Evolutionary conservation across 1,140 invertebrate species (phyloP), one percentile per base, ranked within the genome.

Genomic region (Mycetomoellerius zeteki): DNA sequence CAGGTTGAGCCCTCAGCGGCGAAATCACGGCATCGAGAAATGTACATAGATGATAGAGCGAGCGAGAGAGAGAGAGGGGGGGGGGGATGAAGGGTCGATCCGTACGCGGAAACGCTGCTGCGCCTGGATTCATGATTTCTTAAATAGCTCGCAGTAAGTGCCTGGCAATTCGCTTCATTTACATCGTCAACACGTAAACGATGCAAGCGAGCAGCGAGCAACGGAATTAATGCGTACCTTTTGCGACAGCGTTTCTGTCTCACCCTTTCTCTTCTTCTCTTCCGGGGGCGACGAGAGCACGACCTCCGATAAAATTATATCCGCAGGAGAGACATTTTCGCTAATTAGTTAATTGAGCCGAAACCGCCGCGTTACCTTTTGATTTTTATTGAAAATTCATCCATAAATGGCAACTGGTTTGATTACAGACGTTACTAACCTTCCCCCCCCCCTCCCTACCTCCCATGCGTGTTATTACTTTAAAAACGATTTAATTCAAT

Each of bases 401-500:
- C 54, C 27, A 37, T 21, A 72, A 82, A 75, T 58, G 30, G 67
- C 54, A 33, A 47, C 8, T 37, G 56, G 67, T 73, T 82, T 82
- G 67, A 82, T 82, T 82, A 82, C 80, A 73, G 24, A 73, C 69
- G 69, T 30, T 72, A 3, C 24, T 8, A 27, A 54, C 33, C 33
- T 8, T 12, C 37, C 10, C 5, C 19, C 24, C 10, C 0, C 19
- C 6, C 12, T 0, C 7, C 12, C 19, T n/a, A 54, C 52, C 19
- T n/a, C 64, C 12, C 33, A 24, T 19, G 12, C n/a, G 54, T n/a
- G 52, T 73, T 60, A 75, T 84, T 84, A 84, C 69, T 84, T 50
- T 71, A 84, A 84, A 82, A 84, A 84, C 37, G 69, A n/a, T 73
- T 82, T 84, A 73, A 84, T 84, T 84, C 69, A 84, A 84, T 84